These are phyloP conservation scores for Cheilosia scutellata DNA, from an alignment of 2,888 invertebrate genomes.

Conservation along the genomic window DNA sequence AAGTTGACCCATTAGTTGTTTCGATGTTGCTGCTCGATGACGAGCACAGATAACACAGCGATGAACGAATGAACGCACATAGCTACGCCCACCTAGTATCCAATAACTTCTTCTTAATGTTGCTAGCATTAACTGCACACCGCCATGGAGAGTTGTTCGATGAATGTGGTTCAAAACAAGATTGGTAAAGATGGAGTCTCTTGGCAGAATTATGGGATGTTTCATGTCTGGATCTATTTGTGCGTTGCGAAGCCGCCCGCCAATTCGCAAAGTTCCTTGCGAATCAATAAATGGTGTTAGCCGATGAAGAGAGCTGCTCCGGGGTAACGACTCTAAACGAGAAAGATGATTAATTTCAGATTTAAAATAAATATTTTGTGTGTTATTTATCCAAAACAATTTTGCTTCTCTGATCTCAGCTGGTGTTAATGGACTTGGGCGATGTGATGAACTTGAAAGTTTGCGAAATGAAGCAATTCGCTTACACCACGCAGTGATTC, in stretches of 20 bases:
- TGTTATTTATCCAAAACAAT: background rate
- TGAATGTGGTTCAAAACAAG: constrained; percentile 45
- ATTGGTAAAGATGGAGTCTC: too few species aligned
- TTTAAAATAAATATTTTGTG: too few species aligned
- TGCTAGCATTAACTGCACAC: constrained; percentile 53
- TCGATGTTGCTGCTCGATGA: constrained; percentile 28
- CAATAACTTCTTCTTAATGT: constrained; percentile 53
- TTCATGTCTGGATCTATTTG: too few species aligned
- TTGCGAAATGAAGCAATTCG: too few species aligned
- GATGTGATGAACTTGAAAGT: too few species aligned
- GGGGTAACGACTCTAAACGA: too few species aligned
- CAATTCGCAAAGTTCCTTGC: background rate
- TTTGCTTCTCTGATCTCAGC: too few species aligned
- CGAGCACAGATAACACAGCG: constrained; percentile 36
- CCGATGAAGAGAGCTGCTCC: background rate
- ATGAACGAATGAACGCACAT: constrained; percentile 39
- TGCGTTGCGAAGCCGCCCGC: too few species aligned
- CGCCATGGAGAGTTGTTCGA: constrained; percentile 45
- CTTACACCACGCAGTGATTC: too few species aligned
- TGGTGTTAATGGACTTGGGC: too few species aligned
- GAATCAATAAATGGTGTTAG: too few species aligned
- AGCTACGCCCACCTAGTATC: constrained; percentile 46
- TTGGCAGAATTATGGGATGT: too few species aligned
- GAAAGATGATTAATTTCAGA: background rate
- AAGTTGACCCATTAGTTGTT: constrained; percentile 50